Percentiles rank a stretch among this genome's conserved stretches.
phyloP scores from a whole-genome alignment of 2,797 vertebrate species.

The Sebastes jordani region DNA sequence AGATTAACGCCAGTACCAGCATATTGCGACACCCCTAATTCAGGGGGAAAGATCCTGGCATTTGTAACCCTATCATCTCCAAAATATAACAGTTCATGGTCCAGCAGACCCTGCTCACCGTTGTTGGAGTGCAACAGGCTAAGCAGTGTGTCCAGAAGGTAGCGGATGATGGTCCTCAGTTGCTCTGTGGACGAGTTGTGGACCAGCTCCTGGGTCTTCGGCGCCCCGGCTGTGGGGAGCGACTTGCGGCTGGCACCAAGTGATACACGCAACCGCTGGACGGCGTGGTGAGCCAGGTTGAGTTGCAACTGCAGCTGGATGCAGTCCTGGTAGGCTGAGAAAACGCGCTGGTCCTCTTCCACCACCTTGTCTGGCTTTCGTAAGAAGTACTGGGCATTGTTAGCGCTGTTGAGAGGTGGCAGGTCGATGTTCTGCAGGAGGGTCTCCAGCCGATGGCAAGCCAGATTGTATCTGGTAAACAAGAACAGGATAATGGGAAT shows the following conservation, averaged over 20 bases:
- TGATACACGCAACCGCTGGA: constrained; percentile 93
- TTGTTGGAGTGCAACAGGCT: constrained; percentile 96
- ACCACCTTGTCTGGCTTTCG: constrained; percentile 98
- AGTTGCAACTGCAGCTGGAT: constrained; percentile 97
- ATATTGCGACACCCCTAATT: too few species aligned
- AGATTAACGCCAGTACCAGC: too few species aligned
- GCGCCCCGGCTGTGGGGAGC: constrained; percentile 73
- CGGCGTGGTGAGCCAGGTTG: constrained; percentile 96
- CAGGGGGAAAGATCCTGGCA: too few species aligned
- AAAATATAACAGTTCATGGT: background rate
- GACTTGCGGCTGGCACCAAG: constrained; percentile 89
- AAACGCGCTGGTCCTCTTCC: constrained; percentile 96
- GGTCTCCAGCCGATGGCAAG: constrained; percentile 96
- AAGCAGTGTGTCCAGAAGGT: constrained; percentile 96
- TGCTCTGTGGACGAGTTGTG: constrained; percentile 96
- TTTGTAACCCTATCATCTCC: background rate
- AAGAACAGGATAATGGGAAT: background rate
- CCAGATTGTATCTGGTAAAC: constrained; percentile 91
- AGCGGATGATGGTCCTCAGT: constrained; percentile 95
- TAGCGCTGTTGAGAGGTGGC: constrained; percentile 97
- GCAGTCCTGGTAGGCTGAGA: constrained; percentile 98
- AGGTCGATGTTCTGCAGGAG: constrained; percentile 97
- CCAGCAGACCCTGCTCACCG: constrained; percentile 78
- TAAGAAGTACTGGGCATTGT: constrained; percentile 98
- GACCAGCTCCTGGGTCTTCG: constrained; percentile 86